Evolutionary conservation across 2,888 invertebrate species (phyloP).

Genomic region (Apodemia zela): DNA sequence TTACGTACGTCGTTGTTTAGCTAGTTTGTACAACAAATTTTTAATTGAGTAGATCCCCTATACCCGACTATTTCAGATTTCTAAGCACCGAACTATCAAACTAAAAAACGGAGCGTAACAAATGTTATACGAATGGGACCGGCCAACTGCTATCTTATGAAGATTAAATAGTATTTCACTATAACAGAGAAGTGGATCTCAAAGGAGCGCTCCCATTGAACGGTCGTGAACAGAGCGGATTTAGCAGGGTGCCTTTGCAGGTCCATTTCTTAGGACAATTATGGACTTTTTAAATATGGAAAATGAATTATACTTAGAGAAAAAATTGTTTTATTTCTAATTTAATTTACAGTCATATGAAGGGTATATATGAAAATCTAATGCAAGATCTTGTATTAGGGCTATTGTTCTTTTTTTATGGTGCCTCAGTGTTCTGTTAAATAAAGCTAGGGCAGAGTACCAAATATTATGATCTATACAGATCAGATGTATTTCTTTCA

Average conservation of each 20-base stretch:
- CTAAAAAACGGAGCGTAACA: constrained; percentile 48
- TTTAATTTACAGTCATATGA: no score
- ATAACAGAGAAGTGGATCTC: constrained; percentile 44
- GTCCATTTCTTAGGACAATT: background rate
- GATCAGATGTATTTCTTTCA: no score
- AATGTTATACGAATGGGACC: constrained; percentile 41
- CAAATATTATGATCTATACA: no score
- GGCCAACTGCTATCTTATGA: constrained; percentile 51
- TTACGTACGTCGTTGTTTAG: no score
- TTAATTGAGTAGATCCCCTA: constrained; percentile 26
- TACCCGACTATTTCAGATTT: constrained; percentile 17
- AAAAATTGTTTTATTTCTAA: no score
- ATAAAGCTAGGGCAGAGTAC: no score
- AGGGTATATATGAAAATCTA: no score
- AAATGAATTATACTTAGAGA: no score
- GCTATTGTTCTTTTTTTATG: no score
- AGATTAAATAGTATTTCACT: constrained; percentile 62
- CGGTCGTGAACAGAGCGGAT: constrained; percentile 42
- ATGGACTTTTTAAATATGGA: no score
- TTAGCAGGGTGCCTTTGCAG: constrained; percentile 39
- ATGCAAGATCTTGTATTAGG: no score
- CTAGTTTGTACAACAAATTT: constrained; percentile 13
- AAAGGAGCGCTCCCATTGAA: constrained; percentile 58
- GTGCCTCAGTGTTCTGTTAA: no score
- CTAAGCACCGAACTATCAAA: constrained; percentile 41